Conservation (phyloP, 2,113 vertebrate genomes). For the Candoia aspera region DNA sequence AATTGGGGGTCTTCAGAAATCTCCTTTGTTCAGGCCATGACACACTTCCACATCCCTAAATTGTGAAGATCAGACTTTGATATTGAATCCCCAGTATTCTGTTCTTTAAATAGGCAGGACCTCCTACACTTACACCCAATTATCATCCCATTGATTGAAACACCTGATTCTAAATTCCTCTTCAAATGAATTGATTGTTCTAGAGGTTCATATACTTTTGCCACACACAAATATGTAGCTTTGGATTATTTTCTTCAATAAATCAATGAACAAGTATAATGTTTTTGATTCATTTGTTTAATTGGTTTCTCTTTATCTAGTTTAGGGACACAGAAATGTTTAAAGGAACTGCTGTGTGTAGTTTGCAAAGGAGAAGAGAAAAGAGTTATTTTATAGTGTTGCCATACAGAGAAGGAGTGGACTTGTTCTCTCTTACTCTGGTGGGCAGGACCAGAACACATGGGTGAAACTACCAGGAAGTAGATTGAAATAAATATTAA, state of each 20-base stretch:
- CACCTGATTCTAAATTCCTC: background rate
- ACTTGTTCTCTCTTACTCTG: too few species aligned
- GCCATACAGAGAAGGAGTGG: too few species aligned
- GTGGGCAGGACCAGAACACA: too few species aligned
- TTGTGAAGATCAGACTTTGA: background rate
- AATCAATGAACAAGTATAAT: background rate
- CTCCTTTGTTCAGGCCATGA: background rate
- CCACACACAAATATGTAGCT: background rate
- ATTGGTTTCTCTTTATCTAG: background rate
- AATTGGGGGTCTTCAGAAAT: background rate
- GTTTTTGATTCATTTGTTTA: background rate
- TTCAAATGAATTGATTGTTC: background rate
- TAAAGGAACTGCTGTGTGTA: too few species aligned
- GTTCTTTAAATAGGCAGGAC: background rate
- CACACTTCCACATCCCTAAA: background rate
- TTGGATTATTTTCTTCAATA: background rate
- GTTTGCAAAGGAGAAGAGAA: too few species aligned
- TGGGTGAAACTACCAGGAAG: too few species aligned
- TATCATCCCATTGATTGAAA: background rate
- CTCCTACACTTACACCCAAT: background rate
- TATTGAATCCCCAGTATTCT: background rate
- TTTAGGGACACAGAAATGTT: background rate
- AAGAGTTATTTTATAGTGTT: too few species aligned
- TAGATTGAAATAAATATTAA: too few species aligned
- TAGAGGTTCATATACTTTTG: too few species aligned